phyloP scores from a whole-genome alignment of 2,888 invertebrate genomes.

The Eupithecia pulchellata region DNA sequence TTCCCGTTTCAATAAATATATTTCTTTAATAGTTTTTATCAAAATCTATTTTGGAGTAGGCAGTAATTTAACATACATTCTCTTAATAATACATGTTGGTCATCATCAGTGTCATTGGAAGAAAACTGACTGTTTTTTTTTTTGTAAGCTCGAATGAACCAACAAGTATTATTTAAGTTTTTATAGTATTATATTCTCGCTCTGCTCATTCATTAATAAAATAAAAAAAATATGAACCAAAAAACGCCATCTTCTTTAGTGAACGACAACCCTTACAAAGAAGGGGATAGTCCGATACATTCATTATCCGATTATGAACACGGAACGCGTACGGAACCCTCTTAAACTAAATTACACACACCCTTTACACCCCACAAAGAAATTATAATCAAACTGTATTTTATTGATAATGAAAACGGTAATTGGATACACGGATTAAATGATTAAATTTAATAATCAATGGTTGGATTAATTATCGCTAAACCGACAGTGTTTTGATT shows the following conservation, averaged over 20 bases:
- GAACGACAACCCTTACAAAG: slow-evolving; percentile 14
- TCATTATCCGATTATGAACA: slow-evolving; percentile 70
- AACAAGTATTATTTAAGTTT: too few relatives aligned
- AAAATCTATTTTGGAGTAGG: too few relatives aligned
- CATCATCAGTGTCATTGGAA: too few relatives aligned
- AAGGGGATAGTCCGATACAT: slow-evolving; percentile 56
- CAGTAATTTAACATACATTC: too few relatives aligned
- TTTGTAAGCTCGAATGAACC: too few relatives aligned
- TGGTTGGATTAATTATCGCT: slow-evolving; percentile 30
- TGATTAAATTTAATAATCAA: slow-evolving; percentile 19
- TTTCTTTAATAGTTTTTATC: too few relatives aligned
- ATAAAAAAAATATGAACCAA: too few relatives aligned
- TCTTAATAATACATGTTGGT: too few relatives aligned
- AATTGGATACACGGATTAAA: slow-evolving; percentile 33
- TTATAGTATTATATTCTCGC: too few relatives aligned
- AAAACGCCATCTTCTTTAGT: neutral
- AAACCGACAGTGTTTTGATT: slow-evolving; percentile 22
- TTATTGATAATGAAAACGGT: slow-evolving; percentile 31
- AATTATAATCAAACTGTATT: slow-evolving; percentile 35
- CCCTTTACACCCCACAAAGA: slow-evolving; percentile 35
- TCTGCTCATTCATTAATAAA: too few relatives aligned
- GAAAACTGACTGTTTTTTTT: too few relatives aligned
- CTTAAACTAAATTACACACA: slow-evolving; percentile 31
- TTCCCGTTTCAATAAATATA: too few relatives aligned
- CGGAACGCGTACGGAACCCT: slow-evolving; percentile 50